Conservation (phyloP, 1,140 invertebrate species). For the Ceratina calcarata region DNA sequence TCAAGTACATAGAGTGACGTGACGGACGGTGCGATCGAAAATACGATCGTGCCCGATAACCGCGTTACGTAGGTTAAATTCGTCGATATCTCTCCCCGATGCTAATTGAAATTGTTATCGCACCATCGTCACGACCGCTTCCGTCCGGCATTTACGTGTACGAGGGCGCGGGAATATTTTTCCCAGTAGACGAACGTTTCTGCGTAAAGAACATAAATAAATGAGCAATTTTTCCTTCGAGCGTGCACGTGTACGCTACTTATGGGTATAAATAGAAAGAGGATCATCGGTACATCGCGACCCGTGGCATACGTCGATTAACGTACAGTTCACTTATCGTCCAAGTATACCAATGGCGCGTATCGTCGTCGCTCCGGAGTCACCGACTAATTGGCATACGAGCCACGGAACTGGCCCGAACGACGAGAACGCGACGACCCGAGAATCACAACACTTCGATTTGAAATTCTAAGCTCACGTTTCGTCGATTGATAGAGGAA, state of each 20-base stretch:
- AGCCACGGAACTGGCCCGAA: neutral
- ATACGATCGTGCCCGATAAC: slow-evolving; percentile 18
- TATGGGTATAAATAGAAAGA: slow-evolving; percentile 32
- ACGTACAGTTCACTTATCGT: slow-evolving; percentile 25
- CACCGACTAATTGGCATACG: slow-evolving; percentile 4
- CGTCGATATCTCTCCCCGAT: neutral
- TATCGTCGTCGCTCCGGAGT: slow-evolving; percentile 3
- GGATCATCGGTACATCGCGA: slow-evolving; percentile 30
- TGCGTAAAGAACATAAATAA: slow-evolving; percentile 28
- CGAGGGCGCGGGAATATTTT: slow-evolving; percentile 3
- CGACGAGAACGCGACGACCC: neutral
- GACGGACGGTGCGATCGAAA: slow-evolving; percentile 26
- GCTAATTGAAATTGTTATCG: neutral
- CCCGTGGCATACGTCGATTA: slow-evolving; percentile 3
- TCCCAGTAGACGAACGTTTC: neutral
- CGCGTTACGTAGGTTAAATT: neutral
- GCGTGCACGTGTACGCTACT: neutral
- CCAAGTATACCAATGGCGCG: slow-evolving; percentile 1
- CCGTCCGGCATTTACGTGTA: neutral
- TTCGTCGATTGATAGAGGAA: too few relatives aligned
- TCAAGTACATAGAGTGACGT: slow-evolving; percentile 11
- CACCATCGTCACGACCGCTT: neutral
- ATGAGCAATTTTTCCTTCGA: slow-evolving; percentile 25
- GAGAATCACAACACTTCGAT: too few relatives aligned
- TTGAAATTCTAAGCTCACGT: too few relatives aligned